These are phyloP conservation scores for Drosophila fuyamai DNA, from an alignment of 1,140 invertebrate genomes.

Conservation along the genomic window DNA sequence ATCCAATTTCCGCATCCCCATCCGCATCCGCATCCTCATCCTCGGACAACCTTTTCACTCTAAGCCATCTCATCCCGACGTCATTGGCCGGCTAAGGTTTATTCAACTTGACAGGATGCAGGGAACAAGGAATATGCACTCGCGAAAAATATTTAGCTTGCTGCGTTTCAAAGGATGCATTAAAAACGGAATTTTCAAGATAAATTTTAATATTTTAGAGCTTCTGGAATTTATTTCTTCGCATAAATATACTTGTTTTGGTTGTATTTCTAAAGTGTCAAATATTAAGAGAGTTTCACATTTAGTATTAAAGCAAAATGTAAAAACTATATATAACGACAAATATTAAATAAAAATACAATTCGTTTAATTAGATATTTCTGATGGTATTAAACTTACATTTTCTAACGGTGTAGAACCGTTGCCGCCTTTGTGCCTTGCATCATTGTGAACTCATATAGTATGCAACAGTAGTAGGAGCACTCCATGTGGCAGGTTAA, in stretches of 20 bases:
- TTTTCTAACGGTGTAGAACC: slow-evolving; percentile 5
- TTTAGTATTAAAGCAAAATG: no score
- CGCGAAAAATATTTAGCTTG: background rate
- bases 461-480: slow-evolving; percentile 37
- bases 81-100: slow-evolving; percentile 67
- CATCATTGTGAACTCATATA: slow-evolving; percentile 43
- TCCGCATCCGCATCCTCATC: slow-evolving; percentile 56
- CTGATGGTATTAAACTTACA: no score
- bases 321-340: background rate
- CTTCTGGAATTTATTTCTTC: no score
- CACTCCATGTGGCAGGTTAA: slow-evolving; percentile 48
- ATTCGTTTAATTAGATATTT: no score
- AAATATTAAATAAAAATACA: background rate
- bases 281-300: no score
- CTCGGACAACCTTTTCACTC: slow-evolving; percentile 26
- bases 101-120: slow-evolving; percentile 58
- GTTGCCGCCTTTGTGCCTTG: slow-evolving; percentile 17
- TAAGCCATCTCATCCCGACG: slow-evolving; percentile 21
- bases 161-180: no score
- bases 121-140: slow-evolving; percentile 11
- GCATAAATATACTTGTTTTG: no score
- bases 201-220: no score
- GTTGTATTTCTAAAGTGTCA: no score
- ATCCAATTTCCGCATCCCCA: slow-evolving; percentile 72
- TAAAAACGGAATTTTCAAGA: no score